Conservation (phyloP, 2,113 vertebrate species). For the Diglossa brunneiventris region DNA sequence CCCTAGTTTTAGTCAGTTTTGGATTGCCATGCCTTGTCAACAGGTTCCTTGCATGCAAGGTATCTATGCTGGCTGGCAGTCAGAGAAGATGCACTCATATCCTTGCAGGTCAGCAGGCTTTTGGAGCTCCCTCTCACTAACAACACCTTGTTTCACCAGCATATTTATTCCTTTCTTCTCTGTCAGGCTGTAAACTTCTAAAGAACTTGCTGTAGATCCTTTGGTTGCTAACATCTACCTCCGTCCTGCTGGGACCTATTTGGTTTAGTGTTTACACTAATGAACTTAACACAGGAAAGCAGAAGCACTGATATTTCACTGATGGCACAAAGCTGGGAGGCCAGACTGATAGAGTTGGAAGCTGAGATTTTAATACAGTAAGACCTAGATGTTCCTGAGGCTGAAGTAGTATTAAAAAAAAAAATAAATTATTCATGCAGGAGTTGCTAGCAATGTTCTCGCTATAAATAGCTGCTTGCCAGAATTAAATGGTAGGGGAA, state of each 20-base stretch:
- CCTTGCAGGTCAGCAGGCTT: not conserved
- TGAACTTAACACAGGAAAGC: not conserved
- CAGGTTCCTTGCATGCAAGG: not conserved
- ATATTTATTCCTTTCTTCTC: not conserved
- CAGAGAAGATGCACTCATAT: not conserved
- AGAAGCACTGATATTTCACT: not conserved
- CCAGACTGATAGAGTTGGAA: not conserved
- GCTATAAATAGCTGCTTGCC: not conserved
- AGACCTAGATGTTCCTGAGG: not conserved
- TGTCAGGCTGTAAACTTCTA: not conserved
- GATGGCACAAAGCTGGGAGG: not conserved
- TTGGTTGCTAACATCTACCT: not conserved
- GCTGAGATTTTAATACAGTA: not conserved
- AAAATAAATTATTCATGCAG: not conserved
- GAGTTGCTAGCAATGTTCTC: not conserved
- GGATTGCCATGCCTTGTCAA: not conserved
- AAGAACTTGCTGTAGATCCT: not conserved
- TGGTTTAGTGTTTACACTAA: not conserved
- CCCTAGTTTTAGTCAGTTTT: not conserved
- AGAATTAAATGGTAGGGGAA: not conserved
- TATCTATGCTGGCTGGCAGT: not conserved
- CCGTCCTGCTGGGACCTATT: not conserved
- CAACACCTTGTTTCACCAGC: not conserved
- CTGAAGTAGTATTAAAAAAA: not conserved
- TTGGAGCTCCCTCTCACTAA: not conserved